A percentile compares a stretch with the other conserved stretches of the same genome.
Evolutionary conservation across 2,888 invertebrate genomes (phyloP).

Genomic region (Hetaerina titia): DNA sequence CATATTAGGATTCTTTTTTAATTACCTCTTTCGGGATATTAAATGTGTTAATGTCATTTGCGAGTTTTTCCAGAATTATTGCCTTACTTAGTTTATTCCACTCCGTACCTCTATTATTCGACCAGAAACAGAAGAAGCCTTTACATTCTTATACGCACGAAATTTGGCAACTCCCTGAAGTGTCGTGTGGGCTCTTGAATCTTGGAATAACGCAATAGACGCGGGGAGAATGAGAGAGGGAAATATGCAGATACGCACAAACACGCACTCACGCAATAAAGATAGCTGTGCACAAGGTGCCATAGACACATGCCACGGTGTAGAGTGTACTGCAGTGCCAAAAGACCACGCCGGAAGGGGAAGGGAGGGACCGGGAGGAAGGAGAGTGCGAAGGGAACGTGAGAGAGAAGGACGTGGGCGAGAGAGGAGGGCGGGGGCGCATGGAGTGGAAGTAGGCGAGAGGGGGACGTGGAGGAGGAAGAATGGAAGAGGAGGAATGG

Average conservation of each 20-base stretch:
- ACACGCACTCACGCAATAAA: not conserved
- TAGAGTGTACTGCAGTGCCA: not conserved
- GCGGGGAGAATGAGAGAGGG: not conserved
- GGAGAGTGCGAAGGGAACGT: not conserved
- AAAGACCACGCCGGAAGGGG: not conserved
- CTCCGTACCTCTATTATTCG: not conserved
- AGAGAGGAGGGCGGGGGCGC: not conserved
- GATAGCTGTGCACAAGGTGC: not conserved
- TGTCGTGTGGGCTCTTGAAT: not conserved
- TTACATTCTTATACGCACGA: not conserved
- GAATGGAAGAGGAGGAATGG: too few species aligned
- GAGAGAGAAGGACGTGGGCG: not conserved
- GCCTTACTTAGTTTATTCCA: too few species aligned
- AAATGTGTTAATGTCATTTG: too few species aligned
- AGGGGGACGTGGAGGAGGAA: not conserved
- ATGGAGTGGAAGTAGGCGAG: not conserved
- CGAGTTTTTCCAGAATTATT: too few species aligned
- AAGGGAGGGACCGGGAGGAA: not conserved
- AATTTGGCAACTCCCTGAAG: not conserved
- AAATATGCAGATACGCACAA: not conserved
- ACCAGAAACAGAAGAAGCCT: not conserved
- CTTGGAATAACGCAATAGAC: slow-evolving; percentile 11
- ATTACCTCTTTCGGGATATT: too few species aligned
- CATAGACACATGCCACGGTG: not conserved
- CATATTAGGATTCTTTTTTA: too few species aligned